A percentile compares a stretch with the other conserved stretches of the same genome.
Evolutionary conservation across 2,888 invertebrate species (phyloP).

Genomic region (Hetaerina titia): DNA sequence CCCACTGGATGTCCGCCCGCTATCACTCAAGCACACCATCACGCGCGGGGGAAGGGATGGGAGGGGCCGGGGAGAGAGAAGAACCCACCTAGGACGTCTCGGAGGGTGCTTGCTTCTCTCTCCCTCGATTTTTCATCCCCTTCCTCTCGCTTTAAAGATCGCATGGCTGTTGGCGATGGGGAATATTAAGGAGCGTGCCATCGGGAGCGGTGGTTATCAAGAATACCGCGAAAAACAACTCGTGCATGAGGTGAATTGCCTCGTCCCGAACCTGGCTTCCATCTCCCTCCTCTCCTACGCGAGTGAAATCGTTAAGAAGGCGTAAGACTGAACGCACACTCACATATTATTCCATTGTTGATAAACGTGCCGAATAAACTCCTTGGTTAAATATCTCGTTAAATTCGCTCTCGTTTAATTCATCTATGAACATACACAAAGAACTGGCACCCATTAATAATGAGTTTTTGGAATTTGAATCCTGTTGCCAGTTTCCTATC

Average conservation of each 20-base stretch:
- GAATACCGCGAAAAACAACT: not conserved
- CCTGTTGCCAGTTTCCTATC: no score
- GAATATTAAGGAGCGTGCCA: not conserved
- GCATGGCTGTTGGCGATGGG: not conserved
- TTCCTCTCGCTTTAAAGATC: not conserved
- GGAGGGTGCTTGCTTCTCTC: not conserved
- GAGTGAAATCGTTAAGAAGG: no score
- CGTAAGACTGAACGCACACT: no score
- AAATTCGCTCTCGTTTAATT: no score
- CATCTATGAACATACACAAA: no score
- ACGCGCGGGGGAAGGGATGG: not conserved
- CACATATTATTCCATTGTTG: no score
- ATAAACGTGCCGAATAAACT: no score
- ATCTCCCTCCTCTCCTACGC: no score
- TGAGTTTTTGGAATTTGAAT: no score
- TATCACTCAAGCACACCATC: slow-evolving; percentile 1
- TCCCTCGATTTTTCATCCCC: not conserved
- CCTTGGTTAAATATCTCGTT: no score
- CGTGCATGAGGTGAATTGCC: not conserved
- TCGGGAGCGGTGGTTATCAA: not conserved
- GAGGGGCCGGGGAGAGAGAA: not conserved
- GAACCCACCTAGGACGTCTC: not conserved
- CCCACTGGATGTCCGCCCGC: not conserved
- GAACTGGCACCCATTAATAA: no score
- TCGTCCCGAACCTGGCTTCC: no score